Evolutionary conservation across 2,113 vertebrate species (phyloP).

Genomic region (Regulus satrapa): DNA sequence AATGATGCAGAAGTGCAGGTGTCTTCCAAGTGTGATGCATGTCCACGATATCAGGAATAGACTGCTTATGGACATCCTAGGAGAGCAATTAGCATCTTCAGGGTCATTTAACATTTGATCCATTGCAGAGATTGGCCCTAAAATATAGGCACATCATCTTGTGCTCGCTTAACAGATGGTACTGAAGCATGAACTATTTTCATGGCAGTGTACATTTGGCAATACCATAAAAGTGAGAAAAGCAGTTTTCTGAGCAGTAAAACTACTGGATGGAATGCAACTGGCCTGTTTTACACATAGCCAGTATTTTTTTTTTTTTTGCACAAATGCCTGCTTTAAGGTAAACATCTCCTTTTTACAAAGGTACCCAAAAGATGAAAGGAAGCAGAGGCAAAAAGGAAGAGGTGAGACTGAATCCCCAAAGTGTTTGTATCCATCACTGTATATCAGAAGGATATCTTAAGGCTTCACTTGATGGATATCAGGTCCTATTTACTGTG

Average conservation of each 20-base stretch:
- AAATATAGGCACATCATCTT: background rate
- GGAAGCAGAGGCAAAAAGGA: background rate
- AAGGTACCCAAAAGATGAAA: background rate
- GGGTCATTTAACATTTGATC: background rate
- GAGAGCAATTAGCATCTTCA: background rate
- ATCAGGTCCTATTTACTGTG: background rate
- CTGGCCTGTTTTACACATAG: background rate
- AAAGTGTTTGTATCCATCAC: background rate
- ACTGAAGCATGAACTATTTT: background rate
- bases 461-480: background rate
- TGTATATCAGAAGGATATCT: background rate
- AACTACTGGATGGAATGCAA: background rate
- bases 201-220: background rate
- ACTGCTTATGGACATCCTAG: background rate
- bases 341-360: background rate
- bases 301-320: background rate
- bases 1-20: background rate
- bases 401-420: background rate
- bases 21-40: background rate
- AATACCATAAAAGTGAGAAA: background rate
- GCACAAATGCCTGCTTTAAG: background rate
- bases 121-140: background rate
- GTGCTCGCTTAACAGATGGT: background rate
- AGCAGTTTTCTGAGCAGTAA: background rate
- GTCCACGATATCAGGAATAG: background rate